Percentiles rank a stretch among this genome's conserved stretches.
phyloP scores from a whole-genome alignment of 2,888 invertebrate genomes.

The Melanotus villosus region DNA sequence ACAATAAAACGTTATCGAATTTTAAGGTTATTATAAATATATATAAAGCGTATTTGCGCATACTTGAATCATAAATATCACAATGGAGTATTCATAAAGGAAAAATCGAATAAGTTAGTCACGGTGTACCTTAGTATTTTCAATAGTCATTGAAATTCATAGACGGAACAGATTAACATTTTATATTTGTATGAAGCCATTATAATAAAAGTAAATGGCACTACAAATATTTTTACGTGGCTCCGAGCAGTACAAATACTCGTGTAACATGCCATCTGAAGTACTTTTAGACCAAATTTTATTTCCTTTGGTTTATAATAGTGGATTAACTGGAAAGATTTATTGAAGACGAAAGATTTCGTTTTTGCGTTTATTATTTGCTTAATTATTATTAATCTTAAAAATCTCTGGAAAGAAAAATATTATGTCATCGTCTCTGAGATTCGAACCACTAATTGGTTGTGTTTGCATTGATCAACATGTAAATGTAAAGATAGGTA shows the following conservation, averaged over 20 bases:
- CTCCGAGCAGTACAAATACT: constrained; percentile 24
- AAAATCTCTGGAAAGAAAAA: no score
- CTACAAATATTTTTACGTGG: constrained; percentile 22
- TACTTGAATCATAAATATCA: constrained; percentile 13
- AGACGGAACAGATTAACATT: constrained; percentile 33
- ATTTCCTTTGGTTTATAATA: no score
- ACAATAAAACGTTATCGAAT: background rate
- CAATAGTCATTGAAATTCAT: constrained; percentile 33
- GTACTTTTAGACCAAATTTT: no score
- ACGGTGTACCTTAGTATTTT: constrained; percentile 20
- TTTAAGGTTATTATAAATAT: background rate
- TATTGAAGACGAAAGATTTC: no score
- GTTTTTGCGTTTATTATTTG: no score
- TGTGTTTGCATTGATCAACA: no score
- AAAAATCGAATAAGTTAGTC: constrained; percentile 21
- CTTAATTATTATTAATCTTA: no score
- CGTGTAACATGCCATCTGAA: constrained; percentile 1
- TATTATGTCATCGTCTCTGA: no score
- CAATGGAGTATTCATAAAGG: constrained; percentile 15
- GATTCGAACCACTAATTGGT: no score
- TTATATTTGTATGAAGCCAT: constrained; percentile 28
- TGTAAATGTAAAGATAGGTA: no score
- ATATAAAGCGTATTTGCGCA: background rate
- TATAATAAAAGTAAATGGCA: constrained; percentile 29
- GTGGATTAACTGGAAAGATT: no score